A percentile compares a stretch with the other conserved stretches of the same genome.
These are phyloP conservation scores for Mimachlamys varia DNA, from an alignment of 2,888 invertebrate species.

Conservation along the genomic window DNA sequence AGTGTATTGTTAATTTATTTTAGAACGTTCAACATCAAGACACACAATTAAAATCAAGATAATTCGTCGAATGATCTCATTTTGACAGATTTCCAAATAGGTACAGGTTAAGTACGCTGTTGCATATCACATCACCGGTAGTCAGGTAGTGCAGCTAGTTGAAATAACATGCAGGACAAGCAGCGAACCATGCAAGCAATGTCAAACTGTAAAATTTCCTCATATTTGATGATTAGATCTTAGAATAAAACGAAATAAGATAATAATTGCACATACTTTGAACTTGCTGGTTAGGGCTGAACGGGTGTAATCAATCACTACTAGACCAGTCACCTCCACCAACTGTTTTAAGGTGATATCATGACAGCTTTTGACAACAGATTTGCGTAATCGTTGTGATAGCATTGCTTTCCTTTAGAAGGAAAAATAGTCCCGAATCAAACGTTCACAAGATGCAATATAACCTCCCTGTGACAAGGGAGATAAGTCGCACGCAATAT, in stretches of 20 bases:
- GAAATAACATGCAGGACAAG: no score
- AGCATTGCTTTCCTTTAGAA: not conserved
- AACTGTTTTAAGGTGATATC: not conserved
- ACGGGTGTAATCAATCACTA: not conserved
- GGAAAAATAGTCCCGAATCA: not conserved
- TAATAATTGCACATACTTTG: not conserved
- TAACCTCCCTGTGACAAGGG: not conserved
- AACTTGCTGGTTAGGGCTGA: not conserved
- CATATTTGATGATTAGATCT: no score
- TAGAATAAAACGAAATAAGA: not conserved
- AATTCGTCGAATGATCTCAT: no score
- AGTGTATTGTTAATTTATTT: no score
- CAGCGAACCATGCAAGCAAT: no score
- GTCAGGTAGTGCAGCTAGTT: no score
- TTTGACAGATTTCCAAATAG: no score
- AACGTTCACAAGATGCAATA: not conserved
- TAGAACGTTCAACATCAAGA: no score
- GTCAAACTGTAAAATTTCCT: no score
- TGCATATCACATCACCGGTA: no score
- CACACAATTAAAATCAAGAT: no score
- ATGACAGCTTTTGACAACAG: constrained; percentile 33
- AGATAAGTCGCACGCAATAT: not conserved
- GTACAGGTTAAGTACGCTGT: no score
- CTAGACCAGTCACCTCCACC: not conserved
- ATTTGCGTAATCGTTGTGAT: not conserved